These are phyloP conservation scores for Coreoperca whiteheadi DNA, from an alignment of 2,113 vertebrate species.

Conservation along the genomic window DNA sequence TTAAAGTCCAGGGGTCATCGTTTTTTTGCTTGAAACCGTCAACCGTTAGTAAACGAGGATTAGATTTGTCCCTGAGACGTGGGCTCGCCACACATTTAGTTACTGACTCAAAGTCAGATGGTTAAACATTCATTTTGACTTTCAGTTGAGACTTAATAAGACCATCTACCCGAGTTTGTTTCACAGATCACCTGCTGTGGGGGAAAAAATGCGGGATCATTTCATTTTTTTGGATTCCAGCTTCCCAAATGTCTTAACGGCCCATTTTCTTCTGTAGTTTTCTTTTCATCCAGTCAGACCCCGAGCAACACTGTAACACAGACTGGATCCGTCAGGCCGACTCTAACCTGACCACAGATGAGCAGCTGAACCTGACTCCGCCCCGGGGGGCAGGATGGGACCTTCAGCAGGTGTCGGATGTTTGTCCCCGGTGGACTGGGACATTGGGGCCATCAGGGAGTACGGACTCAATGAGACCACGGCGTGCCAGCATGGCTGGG, in stretches of 20 bases:
- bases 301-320: constrained; percentile 5
- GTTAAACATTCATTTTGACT: constrained; percentile 69
- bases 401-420: constrained; percentile 84
- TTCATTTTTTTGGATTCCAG: no score
- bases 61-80: background rate
- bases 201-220: no score
- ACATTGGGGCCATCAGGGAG: constrained; percentile 76
- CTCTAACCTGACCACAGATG: background rate
- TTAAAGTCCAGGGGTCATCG: no score
- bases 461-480: constrained; percentile 81
- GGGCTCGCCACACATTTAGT: background rate
- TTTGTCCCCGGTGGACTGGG: constrained; percentile 82
- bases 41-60: background rate
- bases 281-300: constrained; percentile 41
- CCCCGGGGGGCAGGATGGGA: constrained; percentile 64
- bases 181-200: background rate
- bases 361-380: constrained; percentile 15
- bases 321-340: background rate
- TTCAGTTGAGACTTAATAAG: background rate
- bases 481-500: constrained; percentile 83
- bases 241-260: constrained; percentile 72
- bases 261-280: no score
- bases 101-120: background rate
- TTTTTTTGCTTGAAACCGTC: no score
- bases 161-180: background rate